Evolutionary conservation across 2,113 vertebrate species (phyloP), one percentile per base, ranked within the genome.

Genomic region (Calyptommatus sinebrachiatus): DNA sequence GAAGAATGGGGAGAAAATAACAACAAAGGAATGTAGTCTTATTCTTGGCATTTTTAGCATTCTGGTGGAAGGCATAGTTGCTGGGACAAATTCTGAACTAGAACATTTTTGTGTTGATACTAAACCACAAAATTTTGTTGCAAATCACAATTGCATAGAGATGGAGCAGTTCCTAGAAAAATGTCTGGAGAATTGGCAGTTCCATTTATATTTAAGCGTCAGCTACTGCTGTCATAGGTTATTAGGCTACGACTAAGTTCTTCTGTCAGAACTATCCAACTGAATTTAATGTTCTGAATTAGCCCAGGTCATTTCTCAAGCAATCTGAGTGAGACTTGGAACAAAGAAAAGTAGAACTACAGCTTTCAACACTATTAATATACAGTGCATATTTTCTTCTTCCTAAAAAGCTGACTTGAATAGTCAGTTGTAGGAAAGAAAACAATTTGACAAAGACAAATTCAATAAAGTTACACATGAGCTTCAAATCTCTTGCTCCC

Each of bases 401-500:
- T 73, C 48, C 60, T 28, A 84, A 75, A 63, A 41, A 26, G n/a
- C 1, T 8, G 63, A 48, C 62, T 29, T 57, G 74, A 8, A 9
- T 1, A 3, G 45, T 1, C 22, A 28, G 26, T n/a, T n/a, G 46
- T 46, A 66, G 63, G 46, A 77, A 21, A 67, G 46, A 77, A 21
- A 45, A 6, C 1, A 24, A 71, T 53, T 29, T 21, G 1, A 62
- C 22, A 77, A 50, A 57, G 29, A 8, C 48, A 20, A 72, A 21
- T 0, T 0, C 61, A 7, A 65, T 61, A 70, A 84, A 76, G 70
- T 41, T n/a, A 68, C 18, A 28, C 11, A 8, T 61, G 5, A 1
- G 0, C 29, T 5, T 2, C 0, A 0, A 2, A 53, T 0, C 5
- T 20, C 28, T 80, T 57, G 31, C 71, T 80, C 73, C 22, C 50